Evolutionary conservation across 2,113 vertebrate species (phyloP), one percentile per base, ranked within the genome.

Genomic region (Channa argus): DNA sequence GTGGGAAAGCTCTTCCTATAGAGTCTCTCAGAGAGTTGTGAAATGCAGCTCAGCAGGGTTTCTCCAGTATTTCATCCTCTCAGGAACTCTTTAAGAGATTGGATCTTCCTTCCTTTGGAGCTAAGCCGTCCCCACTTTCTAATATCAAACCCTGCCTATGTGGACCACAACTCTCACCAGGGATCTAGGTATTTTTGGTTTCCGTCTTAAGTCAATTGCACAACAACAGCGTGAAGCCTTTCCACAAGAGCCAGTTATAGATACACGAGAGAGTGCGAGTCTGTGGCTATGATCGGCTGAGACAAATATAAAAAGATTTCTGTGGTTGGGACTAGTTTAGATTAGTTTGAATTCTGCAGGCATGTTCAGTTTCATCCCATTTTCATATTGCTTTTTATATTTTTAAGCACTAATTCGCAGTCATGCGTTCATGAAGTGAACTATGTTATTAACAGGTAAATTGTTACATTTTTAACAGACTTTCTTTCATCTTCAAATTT

Each of bases 1-100:
- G 63, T 63, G 74, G 63, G 79, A 78, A 55, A 58, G 11, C 52
- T 71, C 50, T 72, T 53, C 74, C 61, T 80, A 80, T 74, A 79
- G 74, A 75, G 50, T n/a, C 45, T 63, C 84, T 36, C 2, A 2
- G 66, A 66, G 75, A 67, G 55, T 38, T 68, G 74, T 80, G 62
- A 86, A 82, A 84, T 77, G 61, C 11, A 1, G 51, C 77, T 34
- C 82, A 84, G 88, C 71, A 36, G 84, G 84, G 54, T 45, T 71
- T 58, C 47, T 75, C 50, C 62, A 63, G 5, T 50, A 47, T 81
- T 77, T 84, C 52, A 60, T 54, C 8, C 72, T 49, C 65, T 24
- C 80, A 65, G 38, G 39, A 60, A 70, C 79, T 74, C 70, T 49
- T 81, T 80, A 52, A 68, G 38, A 83, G 80, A 84, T 82, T 60